Evolutionary conservation across 1,140 invertebrate genomes (phyloP).

Genomic region (Drosophila sproati): DNA sequence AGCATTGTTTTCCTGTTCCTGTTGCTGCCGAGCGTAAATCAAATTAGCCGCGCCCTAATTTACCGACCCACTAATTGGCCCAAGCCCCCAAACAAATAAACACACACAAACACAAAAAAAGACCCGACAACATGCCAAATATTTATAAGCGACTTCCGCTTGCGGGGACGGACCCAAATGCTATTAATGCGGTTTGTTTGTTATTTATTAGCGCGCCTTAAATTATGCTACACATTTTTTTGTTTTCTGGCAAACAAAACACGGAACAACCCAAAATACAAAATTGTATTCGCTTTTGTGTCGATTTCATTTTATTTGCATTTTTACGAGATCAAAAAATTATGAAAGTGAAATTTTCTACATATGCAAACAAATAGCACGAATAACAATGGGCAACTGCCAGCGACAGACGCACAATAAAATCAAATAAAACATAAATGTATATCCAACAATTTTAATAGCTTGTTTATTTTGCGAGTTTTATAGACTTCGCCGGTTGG

Average conservation of each 20-base stretch:
- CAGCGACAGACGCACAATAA: constrained; percentile 44
- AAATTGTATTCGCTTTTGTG: background rate
- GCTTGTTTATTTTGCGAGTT: constrained; percentile 18
- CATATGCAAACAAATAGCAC: constrained; percentile 11
- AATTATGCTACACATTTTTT: constrained; percentile 63
- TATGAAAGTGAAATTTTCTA: constrained; percentile 74
- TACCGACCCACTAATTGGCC: constrained; percentile 56
- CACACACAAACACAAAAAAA: constrained; percentile 3
- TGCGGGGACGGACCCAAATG: background rate
- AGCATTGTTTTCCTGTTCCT: constrained; percentile 10
- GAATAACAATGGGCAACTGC: constrained; percentile 36
- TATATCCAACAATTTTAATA: constrained; percentile 50
- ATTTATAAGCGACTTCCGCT: constrained; percentile 44
- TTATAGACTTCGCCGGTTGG: constrained; percentile 8
- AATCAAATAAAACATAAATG: constrained; percentile 67
- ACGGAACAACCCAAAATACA: constrained; percentile 21
- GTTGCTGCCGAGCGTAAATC: constrained; percentile 55
- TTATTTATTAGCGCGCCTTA: constrained; percentile 63
- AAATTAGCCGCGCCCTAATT: constrained; percentile 67
- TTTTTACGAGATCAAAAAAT: constrained; percentile 66
- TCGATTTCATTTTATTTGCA: constrained; percentile 64
- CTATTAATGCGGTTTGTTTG: constrained; percentile 29
- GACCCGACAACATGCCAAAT: constrained; percentile 27
- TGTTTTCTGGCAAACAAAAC: constrained; percentile 15
- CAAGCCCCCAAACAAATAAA: constrained; percentile 22